Base-by-base conservation (phyloP, 2,797 vertebrate genomes). In the Sebastes diploproa region DNA sequence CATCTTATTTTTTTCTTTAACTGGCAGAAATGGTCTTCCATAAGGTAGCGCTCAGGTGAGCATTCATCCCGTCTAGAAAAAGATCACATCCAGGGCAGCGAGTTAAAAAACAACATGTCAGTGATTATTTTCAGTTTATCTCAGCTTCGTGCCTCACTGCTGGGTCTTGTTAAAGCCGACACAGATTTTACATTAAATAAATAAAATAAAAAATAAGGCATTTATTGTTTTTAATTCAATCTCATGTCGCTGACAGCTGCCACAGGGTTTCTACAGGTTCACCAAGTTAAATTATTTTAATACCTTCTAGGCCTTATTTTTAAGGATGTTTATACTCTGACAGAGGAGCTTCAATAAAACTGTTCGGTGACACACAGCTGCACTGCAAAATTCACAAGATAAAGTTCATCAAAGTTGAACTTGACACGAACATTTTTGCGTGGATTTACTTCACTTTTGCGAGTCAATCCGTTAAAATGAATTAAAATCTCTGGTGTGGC, bases 141-240 rank as follows among this genome's bases (percentile, higher is more conserved):
- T 13, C 16, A 52, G 59, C 59, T 34, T 23, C n/a, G 7, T 50
- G 42, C 5, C 0, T 18, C 18, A 16, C 30, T 25, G 36, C 14
- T 42, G 38, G 38, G 38, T 42, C 18, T 54, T 10, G 52, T 23
- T 42, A 36, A 42, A 14, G 46, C 30, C 8, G 23, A 46, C 4
- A 55, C 34, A 59, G 16, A 29, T 71, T 36, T 12, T 20, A 59
- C 4, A 13, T 20, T 3, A 7, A 46, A 14, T 1, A 29, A 29
- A 64, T 29, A 5, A 20, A 70, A 42, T 54, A 61, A 27, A 52
- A 77, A 61, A 61, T 78, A 71, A 78, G 60, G 75, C 75, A 78
- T 77, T 70, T 55, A 38, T 38, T 42, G 50, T 62, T 71, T 69
- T 5, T 55, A 11, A 22, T 54, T 14, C 6, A n/a, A 42, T 42